These are phyloP conservation scores for Maylandia zebra DNA, from an alignment of 2,113 vertebrate species.

Conservation along the genomic window DNA sequence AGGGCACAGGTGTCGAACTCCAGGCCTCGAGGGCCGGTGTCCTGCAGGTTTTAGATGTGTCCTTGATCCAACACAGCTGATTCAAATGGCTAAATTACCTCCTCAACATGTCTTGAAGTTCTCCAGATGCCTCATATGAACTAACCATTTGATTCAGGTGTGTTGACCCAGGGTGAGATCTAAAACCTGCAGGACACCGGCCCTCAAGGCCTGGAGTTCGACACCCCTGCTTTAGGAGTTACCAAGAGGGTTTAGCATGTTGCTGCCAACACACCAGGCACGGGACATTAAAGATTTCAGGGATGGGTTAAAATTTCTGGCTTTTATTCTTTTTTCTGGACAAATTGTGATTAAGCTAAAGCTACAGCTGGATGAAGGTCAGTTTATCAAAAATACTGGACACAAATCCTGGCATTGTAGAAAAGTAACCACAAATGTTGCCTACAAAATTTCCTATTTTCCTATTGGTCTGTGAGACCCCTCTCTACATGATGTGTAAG, in stretches of 20 bases:
- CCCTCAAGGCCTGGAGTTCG: too few species aligned
- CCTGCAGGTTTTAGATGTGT: too few species aligned
- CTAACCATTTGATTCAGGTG: too few species aligned
- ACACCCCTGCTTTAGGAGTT: background rate
- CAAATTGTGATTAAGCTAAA: background rate
- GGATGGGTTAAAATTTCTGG: background rate
- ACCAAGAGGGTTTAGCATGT: rapidly evolving
- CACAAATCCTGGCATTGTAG: background rate
- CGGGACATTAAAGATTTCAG: rapidly evolving
- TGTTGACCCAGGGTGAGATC: too few species aligned
- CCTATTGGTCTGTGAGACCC: background rate
- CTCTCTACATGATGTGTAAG: background rate
- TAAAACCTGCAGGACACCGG: too few species aligned
- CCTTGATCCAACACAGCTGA: too few species aligned
- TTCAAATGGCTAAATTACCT: too few species aligned
- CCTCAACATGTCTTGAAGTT: too few species aligned
- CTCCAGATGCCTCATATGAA: too few species aligned
- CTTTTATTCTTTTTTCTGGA: background rate
- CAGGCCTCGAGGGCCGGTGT: too few species aligned
- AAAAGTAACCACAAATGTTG: background rate
- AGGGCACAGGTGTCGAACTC: background rate
- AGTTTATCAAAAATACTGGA: background rate
- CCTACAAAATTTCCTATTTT: background rate
- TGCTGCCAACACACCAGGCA: background rate
- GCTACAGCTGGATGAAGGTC: background rate